phyloP scores from a whole-genome alignment of 2,888 invertebrate genomes.

The Phlogophora meticulosa region DNA sequence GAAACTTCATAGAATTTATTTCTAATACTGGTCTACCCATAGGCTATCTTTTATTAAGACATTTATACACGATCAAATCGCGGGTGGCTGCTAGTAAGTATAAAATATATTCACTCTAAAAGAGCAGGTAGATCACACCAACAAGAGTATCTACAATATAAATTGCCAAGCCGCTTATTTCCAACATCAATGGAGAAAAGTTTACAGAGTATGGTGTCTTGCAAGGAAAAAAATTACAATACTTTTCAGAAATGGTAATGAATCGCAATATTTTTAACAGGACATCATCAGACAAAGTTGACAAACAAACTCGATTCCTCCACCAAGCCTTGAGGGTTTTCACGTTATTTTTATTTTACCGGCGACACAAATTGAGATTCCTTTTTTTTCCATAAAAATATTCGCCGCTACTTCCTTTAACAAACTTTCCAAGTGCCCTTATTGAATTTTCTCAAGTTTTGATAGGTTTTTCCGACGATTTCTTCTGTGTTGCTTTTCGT shows the following conservation, averaged over 20 bases:
- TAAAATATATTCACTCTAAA: too few species aligned
- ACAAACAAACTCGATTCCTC: conserved; percentile 78
- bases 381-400: conserved; percentile 85
- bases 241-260: conserved; percentile 59
- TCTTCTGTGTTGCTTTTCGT: conserved; percentile 83
- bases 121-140: too few species aligned
- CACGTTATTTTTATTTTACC: conserved; percentile 83
- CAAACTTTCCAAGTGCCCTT: conserved; percentile 90
- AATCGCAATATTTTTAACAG: conserved; percentile 66
- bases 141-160: too few species aligned
- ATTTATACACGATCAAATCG: too few species aligned
- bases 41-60: too few species aligned
- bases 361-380: conserved; percentile 87
- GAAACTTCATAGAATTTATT: too few species aligned
- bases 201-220: conserved; percentile 14
- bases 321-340: conserved; percentile 72
- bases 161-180: neutral
- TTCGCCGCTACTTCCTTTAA: conserved; percentile 87
- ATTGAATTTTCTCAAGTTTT: conserved; percentile 91
- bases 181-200: conserved; percentile 4
- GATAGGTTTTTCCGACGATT: conserved; percentile 90
- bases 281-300: conserved; percentile 74
- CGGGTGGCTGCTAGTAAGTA: too few species aligned
- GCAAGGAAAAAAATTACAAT: conserved; percentile 30
- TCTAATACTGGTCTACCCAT: too few species aligned